A percentile compares a stretch with the other conserved stretches of the same genome.
Conservation (phyloP, 1,140 invertebrate genomes). For the Drosophila kepulauana region DNA sequence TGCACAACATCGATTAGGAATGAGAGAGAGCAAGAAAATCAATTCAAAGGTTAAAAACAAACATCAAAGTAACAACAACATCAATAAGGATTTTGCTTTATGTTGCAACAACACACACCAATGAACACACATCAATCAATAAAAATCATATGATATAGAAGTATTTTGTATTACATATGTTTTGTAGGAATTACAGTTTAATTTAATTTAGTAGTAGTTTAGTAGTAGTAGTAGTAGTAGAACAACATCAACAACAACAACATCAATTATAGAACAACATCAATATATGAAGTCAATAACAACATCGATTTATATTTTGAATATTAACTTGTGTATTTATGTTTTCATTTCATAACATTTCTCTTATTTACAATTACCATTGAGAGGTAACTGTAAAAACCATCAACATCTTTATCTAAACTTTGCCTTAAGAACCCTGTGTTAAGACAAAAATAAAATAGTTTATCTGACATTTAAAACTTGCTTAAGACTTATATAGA, state of each 20-base stretch:
- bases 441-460: not conserved
- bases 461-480: slow-evolving; percentile 4
- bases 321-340: slow-evolving; percentile 27
- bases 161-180: slow-evolving; percentile 48
- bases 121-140: slow-evolving; percentile 51
- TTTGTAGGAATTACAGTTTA: slow-evolving; percentile 38
- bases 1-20: slow-evolving; percentile 51
- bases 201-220: slow-evolving; percentile 45
- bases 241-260: slow-evolving; percentile 80
- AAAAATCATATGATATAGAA: slow-evolving; percentile 62
- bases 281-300: slow-evolving; percentile 74
- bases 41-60: slow-evolving; percentile 49
- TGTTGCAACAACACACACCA: slow-evolving; percentile 49
- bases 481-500: slow-evolving; percentile 24
- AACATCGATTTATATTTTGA: slow-evolving; percentile 67
- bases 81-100: slow-evolving; percentile 41
- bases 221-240: slow-evolving; percentile 62
- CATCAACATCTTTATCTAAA: not conserved
- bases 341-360: slow-evolving; percentile 4
- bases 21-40: slow-evolving; percentile 26
- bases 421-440: slow-evolving; percentile 9
- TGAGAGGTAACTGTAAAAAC: not conserved
- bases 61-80: slow-evolving; percentile 60
- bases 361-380: slow-evolving; percentile 25
- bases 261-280: slow-evolving; percentile 79